Percentiles rank a stretch among this genome's conserved stretches.
phyloP scores from a whole-genome alignment of 2,888 invertebrate species.

The Metallyticus violacea region DNA sequence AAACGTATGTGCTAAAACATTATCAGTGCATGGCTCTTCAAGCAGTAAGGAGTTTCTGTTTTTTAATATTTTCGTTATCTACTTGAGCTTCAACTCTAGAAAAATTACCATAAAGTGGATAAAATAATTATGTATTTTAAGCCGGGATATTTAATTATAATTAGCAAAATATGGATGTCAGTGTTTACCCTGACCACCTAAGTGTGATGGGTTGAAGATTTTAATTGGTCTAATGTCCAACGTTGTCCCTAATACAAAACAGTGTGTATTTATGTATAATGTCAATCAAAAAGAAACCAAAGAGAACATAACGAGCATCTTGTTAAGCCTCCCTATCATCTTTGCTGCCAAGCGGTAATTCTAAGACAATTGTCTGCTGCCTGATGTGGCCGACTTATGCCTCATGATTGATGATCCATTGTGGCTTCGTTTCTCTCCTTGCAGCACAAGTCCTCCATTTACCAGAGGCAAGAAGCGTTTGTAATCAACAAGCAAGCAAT shows the following conservation, averaged over 20 bases:
- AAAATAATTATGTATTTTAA: too few relatives aligned
- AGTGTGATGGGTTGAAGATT: not conserved
- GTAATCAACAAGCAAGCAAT: not conserved
- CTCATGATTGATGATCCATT: not conserved
- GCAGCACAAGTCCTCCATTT: not conserved
- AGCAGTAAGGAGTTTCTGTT: too few relatives aligned
- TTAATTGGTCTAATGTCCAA: not conserved
- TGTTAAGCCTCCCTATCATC: not conserved
- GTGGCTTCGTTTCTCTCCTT: not conserved
- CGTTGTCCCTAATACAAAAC: not conserved
- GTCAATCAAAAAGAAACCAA: not conserved
- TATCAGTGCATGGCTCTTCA: too few relatives aligned
- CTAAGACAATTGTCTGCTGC: not conserved
- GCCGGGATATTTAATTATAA: too few relatives aligned
- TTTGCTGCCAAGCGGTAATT: not conserved
- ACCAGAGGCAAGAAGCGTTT: not conserved
- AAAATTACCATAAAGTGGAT: too few relatives aligned
- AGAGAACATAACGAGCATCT: not conserved
- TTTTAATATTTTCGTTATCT: too few relatives aligned
- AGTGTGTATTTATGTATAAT: not conserved
- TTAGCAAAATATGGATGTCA: too few relatives aligned
- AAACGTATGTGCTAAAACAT: too few relatives aligned
- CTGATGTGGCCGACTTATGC: not conserved
- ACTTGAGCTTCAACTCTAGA: too few relatives aligned
- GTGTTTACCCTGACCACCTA: not conserved